Evolutionary conservation across 2,888 invertebrate genomes (phyloP), one percentile per base, ranked within the genome.

Genomic region (Lutraria lutraria): DNA sequence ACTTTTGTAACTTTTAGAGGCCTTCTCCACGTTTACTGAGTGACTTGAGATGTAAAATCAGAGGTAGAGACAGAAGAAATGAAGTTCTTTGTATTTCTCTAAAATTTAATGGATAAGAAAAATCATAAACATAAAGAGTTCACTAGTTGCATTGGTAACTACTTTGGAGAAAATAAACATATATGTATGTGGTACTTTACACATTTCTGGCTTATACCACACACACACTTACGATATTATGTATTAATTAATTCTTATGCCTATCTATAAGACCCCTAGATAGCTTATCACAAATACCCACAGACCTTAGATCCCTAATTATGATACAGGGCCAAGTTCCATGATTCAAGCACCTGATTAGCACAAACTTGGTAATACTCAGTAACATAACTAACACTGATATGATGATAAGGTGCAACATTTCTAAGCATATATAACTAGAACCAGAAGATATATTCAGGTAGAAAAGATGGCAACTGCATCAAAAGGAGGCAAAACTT

Each of bases 341-440:
- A 3, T 63, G 85, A 86, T 86, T 68, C 52, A n/a, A 54, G 52
- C 86, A 86, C 86, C 86, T 86, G 86, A 86, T 86, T 83, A 83
- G 29, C 16, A 25, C 10, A 16, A 43, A 63, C 21, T 34, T 29
- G 60, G 83, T 43, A 83, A 83, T 43, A 63, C n/a, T 83, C 83
- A 25, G 83, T 83, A 63, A 83, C 83, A 29, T 13, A 25, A 68
- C 25, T 68, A 68, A 68, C 63, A 68, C 63, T 68, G 63, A 68
- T 68, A 68, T 68, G 6, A 68, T 68, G 63, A 68, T 68, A 68
- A 68, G 63, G 63, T 68, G 63, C 63, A n/a, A 68, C 63, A 68
- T 12, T 68, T 68, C 63, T 25, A 68, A 25, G 63, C 63, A 68
- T 68, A 68, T 68, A 25, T 68, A 68, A 68, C 63, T 68, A 68